Percentiles rank a stretch among this genome's conserved stretches.
Conservation (phyloP, 2,113 vertebrate genomes). For the Numenius arquata region DNA sequence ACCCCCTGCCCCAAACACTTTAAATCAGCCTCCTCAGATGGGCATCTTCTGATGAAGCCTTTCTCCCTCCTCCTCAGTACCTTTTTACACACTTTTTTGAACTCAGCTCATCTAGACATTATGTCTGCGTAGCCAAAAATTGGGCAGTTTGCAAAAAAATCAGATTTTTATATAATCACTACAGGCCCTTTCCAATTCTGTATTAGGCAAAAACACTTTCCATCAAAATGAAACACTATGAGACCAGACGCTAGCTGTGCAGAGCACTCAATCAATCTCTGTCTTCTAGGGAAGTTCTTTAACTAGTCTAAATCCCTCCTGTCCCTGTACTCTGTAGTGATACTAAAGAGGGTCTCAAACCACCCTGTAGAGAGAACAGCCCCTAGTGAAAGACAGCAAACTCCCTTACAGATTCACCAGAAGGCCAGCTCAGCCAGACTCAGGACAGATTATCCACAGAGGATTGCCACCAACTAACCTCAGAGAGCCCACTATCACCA, state of each 20-base stretch:
- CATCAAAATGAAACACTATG: neutral
- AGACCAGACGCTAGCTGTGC: neutral
- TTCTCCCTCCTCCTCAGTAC: neutral
- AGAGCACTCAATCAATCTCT: neutral
- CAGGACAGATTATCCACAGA: neutral
- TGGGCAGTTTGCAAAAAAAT: neutral
- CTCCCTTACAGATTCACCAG: neutral
- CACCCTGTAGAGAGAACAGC: neutral
- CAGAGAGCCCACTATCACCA: neutral
- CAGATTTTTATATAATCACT: neutral
- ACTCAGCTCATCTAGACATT: neutral
- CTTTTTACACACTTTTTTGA: neutral
- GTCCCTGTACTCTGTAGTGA: neutral
- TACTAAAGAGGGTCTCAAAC: neutral
- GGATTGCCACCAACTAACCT: neutral
- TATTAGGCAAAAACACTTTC: neutral
- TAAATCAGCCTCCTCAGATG: neutral
- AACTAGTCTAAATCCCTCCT: neutral
- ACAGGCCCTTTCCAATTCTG: neutral
- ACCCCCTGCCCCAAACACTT: neutral
- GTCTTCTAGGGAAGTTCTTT: neutral
- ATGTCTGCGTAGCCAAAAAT: neutral
- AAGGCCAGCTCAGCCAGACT: neutral
- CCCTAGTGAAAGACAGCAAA: neutral
- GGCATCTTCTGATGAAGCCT: neutral